Base-by-base conservation (phyloP, 1,140 invertebrate genomes). In the Proales similis region DNA sequence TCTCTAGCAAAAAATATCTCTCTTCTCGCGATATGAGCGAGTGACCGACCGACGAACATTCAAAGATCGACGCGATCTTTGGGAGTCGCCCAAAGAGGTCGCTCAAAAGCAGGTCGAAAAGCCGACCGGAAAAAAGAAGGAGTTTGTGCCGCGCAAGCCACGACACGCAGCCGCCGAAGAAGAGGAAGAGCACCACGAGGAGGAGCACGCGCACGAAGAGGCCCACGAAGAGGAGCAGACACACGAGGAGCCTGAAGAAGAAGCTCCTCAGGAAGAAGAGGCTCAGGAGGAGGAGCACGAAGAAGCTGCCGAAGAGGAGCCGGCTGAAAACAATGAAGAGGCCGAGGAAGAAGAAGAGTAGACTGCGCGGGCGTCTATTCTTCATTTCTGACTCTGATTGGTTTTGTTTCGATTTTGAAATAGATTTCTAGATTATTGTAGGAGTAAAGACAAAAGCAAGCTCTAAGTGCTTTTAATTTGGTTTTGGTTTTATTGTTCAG, bases 1-100 rank as follows among this genome's bases (percentile, higher is more conserved):
- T 14, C 26, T 20, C 7, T 20, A 63, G 62, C 17, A 24, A 43
- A 63, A 63, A 63, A 45, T 63, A 30, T 63, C 62, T 17, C 38
- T 63, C 24, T 63, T 63, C 48, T 49, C 47, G n/a, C 47, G 62
- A 24, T 63, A 63, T 20, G 62, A 63, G 45, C 46, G 62, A 49
- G 62, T 63, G n/a, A 63, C 62, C 26, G 62, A 63, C 17, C 20
- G 62, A 29, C 33, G 62, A 46, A 63, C 33, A 19, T 63, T 51
- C 38, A 43, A 51, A n/a, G 62, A 63, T 22, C 46, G 62, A 48
- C 47, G 62, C 26, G 48, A 43, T 6, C 2, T 51, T 1, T 63
- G 33, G 33, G 38, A 27, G 24, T 17, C 4, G 9, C 29, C 19
- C 33, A 63, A 51, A 38, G 4, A 27, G 26, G 2, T 14, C 1